Base-by-base conservation (phyloP, 2,797 vertebrate species). In the Salmo trutta region DNA sequence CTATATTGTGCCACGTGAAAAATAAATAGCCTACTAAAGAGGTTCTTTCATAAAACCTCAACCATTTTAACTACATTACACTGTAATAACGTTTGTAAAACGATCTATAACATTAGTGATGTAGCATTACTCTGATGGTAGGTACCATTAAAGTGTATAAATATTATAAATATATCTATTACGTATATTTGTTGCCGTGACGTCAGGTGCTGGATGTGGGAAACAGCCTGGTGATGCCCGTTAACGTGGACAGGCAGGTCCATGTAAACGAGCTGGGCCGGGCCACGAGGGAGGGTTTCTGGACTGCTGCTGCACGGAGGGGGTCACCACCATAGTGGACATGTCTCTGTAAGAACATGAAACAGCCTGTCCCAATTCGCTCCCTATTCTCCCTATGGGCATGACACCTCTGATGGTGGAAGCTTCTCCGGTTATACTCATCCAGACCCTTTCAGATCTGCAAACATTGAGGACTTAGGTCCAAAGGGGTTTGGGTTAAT, bases 311-410 rank as follows among this genome's bases (percentile, higher is more conserved):
- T 31, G 95, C 95, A 0, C 6, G 54, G 54, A n/a, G 54, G 54
- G 54, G 3, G 92, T 96, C 81, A 96, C 95, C 0, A 96, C 95
- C 0, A 91, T 96, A 3, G 94, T 95, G 77, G 95, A 96, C 84
- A 96, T 96, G 95, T 95, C 95, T 0, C 88, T 95, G 95, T 95
- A 88, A 88, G 93, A 29, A 75, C 51, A 5, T 27, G 15, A 21
- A 78, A 47, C 41, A 47, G 10, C 41, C 10, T 47, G 41, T 47
- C 41, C 10, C 41, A 47, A 12, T 47, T 47, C 41, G 10, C 41
- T 47, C 41, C 41, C 41, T 47, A 47, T 41, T 41, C 36, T 7
- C 36, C 36, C 36, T 41, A 41, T 41, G 36, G 36, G 36, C 36
- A 10, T 41, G 8, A 41, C 36, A 6, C 7, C 36, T 41, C 6